Evolutionary conservation across 23 tunicate species (phyloP).

Genomic region (Clavelina lepadiformis): DNA sequence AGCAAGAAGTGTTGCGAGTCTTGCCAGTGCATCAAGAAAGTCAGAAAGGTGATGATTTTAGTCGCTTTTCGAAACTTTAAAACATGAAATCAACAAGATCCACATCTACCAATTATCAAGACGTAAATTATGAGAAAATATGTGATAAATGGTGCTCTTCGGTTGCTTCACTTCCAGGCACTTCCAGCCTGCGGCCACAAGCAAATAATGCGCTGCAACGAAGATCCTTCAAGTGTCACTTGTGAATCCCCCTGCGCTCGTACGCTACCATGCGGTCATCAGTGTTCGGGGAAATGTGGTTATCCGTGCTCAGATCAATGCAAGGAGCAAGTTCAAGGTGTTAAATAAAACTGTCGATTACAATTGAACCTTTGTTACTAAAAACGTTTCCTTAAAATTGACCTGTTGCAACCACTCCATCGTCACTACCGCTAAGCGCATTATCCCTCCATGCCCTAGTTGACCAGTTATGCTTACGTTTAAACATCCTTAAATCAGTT

Average conservation of each 20-base stretch:
- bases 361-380: too few relatives aligned
- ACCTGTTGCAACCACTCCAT: too few relatives aligned
- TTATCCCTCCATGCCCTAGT: too few relatives aligned
- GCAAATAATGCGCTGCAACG: conserved; percentile 28
- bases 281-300: conserved; percentile 32
- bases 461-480: too few relatives aligned
- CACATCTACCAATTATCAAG: neutral
- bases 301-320: conserved; percentile 14
- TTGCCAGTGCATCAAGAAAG: conserved; percentile 21
- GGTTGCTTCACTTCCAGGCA: neutral
- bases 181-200: conserved; percentile 49
- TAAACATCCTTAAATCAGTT: too few relatives aligned
- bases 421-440: too few relatives aligned
- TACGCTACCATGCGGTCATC: conserved; percentile 40
- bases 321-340: conserved; percentile 12
- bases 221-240: conserved; percentile 30
- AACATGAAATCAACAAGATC: neutral
- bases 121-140: too few relatives aligned
- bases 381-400: conserved; percentile 2
- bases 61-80: too few relatives aligned
- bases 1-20: conserved; percentile 13
- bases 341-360: too few relatives aligned
- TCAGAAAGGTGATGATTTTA: conserved; percentile 50
- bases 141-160: neutral
- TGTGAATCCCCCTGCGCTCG: conserved; percentile 45